Evolutionary conservation across 92 coral and sea anemone genomes (phyloP).

Genomic region (Chrysogorgia sp.): DNA sequence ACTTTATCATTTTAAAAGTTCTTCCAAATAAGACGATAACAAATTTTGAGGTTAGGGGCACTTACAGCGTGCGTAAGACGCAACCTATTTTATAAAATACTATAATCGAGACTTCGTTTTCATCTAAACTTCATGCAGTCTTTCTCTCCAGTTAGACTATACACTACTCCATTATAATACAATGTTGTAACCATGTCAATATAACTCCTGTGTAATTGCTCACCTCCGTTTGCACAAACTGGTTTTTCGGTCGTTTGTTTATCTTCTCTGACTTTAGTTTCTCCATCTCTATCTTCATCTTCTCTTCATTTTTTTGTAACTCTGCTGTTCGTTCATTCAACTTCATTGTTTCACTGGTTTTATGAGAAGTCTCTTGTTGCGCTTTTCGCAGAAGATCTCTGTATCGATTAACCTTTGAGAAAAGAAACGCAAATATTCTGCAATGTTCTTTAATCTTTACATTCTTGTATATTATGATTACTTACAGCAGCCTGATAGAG

Average conservation of each 20-base stretch:
- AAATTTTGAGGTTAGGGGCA: too few relatives aligned
- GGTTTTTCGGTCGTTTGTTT: constrained; percentile 9
- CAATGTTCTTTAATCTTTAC: background rate
- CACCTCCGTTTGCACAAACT: constrained; percentile 20
- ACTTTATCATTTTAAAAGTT: too few relatives aligned
- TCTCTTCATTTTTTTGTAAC: constrained; percentile 15
- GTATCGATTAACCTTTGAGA: constrained; percentile 10
- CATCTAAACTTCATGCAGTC: too few relatives aligned
- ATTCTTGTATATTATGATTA: too few relatives aligned
- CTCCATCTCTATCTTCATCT: constrained; percentile 5
- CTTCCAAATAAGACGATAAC: too few relatives aligned
- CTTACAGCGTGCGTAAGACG: too few relatives aligned
- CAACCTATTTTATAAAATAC: too few relatives aligned
- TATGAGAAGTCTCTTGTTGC: background rate
- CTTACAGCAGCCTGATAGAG: too few relatives aligned
- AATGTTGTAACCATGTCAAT: background rate
- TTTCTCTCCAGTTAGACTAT: too few relatives aligned
- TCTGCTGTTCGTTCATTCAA: constrained; percentile 19
- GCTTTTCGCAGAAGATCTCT: constrained; percentile 25
- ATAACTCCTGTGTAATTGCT: background rate
- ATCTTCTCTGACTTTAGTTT: background rate
- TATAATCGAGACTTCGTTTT: too few relatives aligned
- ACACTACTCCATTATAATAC: background rate
- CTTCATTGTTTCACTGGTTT: background rate
- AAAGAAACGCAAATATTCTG: background rate